A percentile compares a stretch with the other conserved stretches of the same genome.
phyloP scores from a whole-genome alignment of 2,113 vertebrate species.

The Mormoops blainvillei region DNA sequence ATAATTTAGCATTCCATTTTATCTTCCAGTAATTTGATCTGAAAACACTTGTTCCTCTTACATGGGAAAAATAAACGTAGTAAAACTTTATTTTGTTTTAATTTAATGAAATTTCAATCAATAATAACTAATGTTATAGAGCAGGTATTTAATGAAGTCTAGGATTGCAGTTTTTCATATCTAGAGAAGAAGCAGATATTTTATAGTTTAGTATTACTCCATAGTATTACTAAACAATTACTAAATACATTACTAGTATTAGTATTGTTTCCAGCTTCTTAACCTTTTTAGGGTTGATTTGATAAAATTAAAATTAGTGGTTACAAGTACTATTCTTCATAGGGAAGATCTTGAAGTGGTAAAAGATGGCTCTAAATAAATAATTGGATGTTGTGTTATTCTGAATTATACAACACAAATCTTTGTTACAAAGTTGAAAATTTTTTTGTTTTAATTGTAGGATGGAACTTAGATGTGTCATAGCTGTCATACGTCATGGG shows the following conservation, averaged over 20 bases:
- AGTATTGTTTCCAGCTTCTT: background rate
- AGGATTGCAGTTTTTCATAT: background rate
- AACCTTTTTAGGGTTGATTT: background rate
- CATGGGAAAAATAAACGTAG: background rate
- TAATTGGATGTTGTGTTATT: background rate
- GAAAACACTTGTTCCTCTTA: background rate
- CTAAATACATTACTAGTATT: no score
- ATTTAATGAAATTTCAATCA: background rate
- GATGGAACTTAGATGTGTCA: constrained; percentile 92
- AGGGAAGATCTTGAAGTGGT: background rate
- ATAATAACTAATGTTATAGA: background rate
- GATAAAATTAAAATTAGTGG: background rate
- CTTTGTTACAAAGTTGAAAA: constrained; percentile 32
- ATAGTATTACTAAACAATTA: no score
- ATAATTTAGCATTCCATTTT: background rate
- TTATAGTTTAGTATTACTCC: background rate
- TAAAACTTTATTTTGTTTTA: constrained; percentile 9
- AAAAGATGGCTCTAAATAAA: background rate
- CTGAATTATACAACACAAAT: background rate
- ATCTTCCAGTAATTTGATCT: constrained; percentile 7
- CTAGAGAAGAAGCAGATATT: background rate
- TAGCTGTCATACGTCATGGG: constrained; percentile 87
- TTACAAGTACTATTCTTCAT: background rate
- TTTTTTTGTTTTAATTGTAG: constrained; percentile 73
- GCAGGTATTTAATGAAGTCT: background rate